Base-by-base conservation (phyloP, 2,797 vertebrate species). In the Malacoctenus gilli region DNA sequence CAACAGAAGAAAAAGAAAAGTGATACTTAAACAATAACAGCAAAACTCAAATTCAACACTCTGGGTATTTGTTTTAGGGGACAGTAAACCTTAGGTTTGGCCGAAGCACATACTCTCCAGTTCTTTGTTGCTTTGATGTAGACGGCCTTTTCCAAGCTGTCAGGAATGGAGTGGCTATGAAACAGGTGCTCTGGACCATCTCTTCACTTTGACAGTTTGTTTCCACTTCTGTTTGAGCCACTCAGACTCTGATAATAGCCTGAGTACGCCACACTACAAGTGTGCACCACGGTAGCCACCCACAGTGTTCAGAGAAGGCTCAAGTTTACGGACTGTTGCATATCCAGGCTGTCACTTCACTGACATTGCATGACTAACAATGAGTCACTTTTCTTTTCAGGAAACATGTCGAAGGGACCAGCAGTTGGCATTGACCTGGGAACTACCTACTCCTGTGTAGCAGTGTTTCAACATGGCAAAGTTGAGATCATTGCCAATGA, bases 401-500 rank as follows among this genome's bases (percentile, higher is more conserved):
- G 22, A 82, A 90, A 64, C 59, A 98, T 98, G 96, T 96, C 96
- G 3, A 98, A 98, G 80, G 95, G 92, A 92, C 94, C 95, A 85
- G 94, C 95, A 48, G 92, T 98, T 5, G 96, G 96, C 16, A 98
- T 98, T 52, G 95, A 98, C 82, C 91, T 97, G 55, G 95, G 96
- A 69, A 98, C 96, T 72, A 98, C 96, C 76, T 97, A 98, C 53
- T 98, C 96, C 1, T 98, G 96, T 15, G 96, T 97, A 9, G 95
- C 94, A 0, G 95, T 97, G 0, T 98, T 98, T 84, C 95, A 98
- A 18, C 95, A 98, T 0, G 95, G 95, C 15, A 98, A 97, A 86
- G 95, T 98, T 59, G 96, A 98, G 51, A 98, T 98, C 66, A 97
- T 97, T 62, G 96, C 95, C 85, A 98, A 98, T 0, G 96, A 98